Base-by-base conservation (phyloP, 2,797 vertebrate species). In the Eidolon dupreanum region DNA sequence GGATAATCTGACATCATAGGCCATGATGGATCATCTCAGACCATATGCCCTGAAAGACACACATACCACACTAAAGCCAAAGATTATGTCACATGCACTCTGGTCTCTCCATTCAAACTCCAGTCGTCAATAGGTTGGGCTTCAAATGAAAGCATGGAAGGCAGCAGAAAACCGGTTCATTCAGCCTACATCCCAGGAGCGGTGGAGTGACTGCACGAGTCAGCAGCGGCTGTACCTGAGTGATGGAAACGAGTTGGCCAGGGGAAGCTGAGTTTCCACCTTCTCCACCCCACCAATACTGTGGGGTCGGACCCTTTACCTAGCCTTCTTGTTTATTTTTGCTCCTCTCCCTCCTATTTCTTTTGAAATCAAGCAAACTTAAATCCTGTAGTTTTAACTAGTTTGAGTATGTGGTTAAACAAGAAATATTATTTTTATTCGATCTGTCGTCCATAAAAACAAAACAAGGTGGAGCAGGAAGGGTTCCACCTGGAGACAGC, bases 1-100 rank as follows among this genome's bases (percentile, higher is more conserved):
- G 95, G 92, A 97, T 93, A 70, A 93, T 78, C 85, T 97, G 95
- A 97, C 96, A 96, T n/a, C 63, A 95, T 88, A 88, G 93, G 81
- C 85, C 65, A 36, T 84, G 97, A 95, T 49, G 84, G 93, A 97
- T 97, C 74, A 93, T 96, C 87, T 90, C 36, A 15, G 73, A 95
- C 93, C 57, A 82, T 92, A 90, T 96, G 98, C 41, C 95, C 88
- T 88, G 94, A 93, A 70, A 97, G 73, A 71, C 94, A 84, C 33
- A 57, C 96, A 97, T 96, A 88, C 97, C 93, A 33, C 43, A 74
- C 77, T 22, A 88, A 95, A 95, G 96, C 83, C 93, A 97, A 97
- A 96, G 88, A 96, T 95, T 87, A 96, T 97, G 92, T 94, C 92
- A 83, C 90, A 94, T 26, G 70, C 0, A 0, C 61, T 13, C 61